Base-by-base conservation (phyloP, 2,113 vertebrate species). In the Heliornis fulica region DNA sequence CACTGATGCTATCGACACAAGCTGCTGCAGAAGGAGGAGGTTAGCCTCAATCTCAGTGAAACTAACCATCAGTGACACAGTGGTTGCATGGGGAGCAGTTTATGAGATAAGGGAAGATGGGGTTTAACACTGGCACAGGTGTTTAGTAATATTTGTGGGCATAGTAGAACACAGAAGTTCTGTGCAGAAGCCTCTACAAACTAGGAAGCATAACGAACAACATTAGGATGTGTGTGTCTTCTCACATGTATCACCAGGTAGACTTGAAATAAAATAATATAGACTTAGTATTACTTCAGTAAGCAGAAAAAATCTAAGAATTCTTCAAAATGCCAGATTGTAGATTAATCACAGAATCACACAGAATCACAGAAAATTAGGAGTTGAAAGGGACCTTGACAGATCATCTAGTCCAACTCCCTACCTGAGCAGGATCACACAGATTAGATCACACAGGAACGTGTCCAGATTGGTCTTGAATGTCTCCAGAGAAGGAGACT, bases 1-100 rank as follows among this genome's bases (percentile, higher is more conserved):
- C 11, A n/a, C 10, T 51, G 31, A 32, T 64, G 34, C 4, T 63
- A 11, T 48, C 38, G 64, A 13, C 7, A 13, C 0, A 0, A 9
- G 2, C 29, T 53, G 68, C 60, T 46, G 43, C 38, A 53, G 53
- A 82, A 65, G 57, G 9, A 32, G 25, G 72, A 63, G 38, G n/a
- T n/a, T n/a, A n/a, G n/a, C n/a, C n/a, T n/a, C n/a, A n/a, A n/a
- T 14, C 20, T 59, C 43, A 46, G 14, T 32, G 43, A 29, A 12
- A n/a, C 4, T 17, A 63, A 12, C 5, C 32, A 25, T 26, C 32
- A 46, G 19, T 21, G 19, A 32, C 23, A 54, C 7, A 16, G 28
- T 29, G 20, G 11, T 32, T 86, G 76, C 19, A 15, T 14, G 16
- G 12, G 31, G 14, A 36, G 4, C 13, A 29, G 23, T 23, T 41